Evolutionary conservation across 2,113 vertebrate genomes (phyloP).

Genomic region (Gymnogyps californianus): DNA sequence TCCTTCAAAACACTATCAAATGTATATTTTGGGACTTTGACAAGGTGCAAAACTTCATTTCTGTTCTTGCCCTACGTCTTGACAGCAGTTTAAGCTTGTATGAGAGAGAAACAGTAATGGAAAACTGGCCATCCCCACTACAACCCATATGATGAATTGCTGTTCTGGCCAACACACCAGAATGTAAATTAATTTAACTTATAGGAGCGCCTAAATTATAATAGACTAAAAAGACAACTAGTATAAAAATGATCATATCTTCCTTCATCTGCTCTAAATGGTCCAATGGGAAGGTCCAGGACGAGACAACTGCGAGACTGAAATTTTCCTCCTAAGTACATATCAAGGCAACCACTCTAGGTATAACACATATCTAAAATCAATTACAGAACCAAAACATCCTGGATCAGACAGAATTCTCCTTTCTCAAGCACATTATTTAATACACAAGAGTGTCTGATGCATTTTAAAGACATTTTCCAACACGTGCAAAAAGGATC

Average conservation of each 20-base stretch:
- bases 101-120: neutral
- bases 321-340: neutral
- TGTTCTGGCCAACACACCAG: neutral
- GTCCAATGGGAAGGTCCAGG: neutral
- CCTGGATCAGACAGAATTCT: neutral
- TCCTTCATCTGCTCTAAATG: neutral
- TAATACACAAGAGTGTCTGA: neutral
- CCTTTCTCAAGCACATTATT: neutral
- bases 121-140: neutral
- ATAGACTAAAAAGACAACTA: neutral
- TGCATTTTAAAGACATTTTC: neutral
- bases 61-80: neutral
- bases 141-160: neutral
- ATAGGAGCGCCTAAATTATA: neutral
- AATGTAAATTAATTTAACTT: neutral
- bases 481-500: neutral
- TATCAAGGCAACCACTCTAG: neutral
- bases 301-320: neutral
- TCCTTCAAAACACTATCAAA: constrained; percentile 34
- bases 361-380: neutral
- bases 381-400: neutral
- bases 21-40: constrained; percentile 33
- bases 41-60: constrained; percentile 15
- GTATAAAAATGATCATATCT: neutral
- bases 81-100: neutral